Evolutionary conservation across 1,140 invertebrate species (phyloP).

Genomic region (Tenebrio molitor): DNA sequence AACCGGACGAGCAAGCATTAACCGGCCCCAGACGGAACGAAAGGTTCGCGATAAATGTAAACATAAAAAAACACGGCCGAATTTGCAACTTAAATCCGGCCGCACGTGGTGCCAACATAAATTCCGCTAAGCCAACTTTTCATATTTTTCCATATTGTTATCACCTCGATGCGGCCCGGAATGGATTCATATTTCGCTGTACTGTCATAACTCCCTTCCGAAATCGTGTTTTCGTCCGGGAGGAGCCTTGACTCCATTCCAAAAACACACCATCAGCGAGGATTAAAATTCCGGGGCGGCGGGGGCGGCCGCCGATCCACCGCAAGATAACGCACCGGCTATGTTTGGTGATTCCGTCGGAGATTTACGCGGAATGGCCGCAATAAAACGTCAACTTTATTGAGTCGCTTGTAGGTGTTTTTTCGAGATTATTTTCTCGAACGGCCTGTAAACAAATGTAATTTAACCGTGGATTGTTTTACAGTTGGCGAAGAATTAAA

Average conservation of each 20-base stretch:
- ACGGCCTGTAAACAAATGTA: constrained; percentile 28
- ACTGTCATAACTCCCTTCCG: constrained; percentile 21
- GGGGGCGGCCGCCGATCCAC: not conserved
- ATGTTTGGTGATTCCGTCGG: constrained; percentile 3
- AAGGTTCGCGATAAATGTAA: constrained; percentile 28
- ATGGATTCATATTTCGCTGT: constrained; percentile 12
- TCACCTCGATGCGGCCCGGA: constrained; percentile 29
- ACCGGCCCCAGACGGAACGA: too few relatives aligned
- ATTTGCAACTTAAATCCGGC: constrained; percentile 33
- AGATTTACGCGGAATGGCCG: constrained; percentile 8
- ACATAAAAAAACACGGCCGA: constrained; percentile 26
- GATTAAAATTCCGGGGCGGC: constrained; percentile 18
- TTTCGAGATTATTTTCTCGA: constrained; percentile 34
- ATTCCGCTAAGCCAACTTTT: constrained; percentile 36
- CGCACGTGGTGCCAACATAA: constrained; percentile 35
- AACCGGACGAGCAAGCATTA: constrained; percentile 4
- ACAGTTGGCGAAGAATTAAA: constrained; percentile 24
- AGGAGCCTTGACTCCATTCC: constrained; percentile 14
- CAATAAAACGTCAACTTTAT: constrained; percentile 22
- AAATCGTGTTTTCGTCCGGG: constrained; percentile 1
- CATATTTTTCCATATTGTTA: constrained; percentile 40
- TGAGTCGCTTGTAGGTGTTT: constrained; percentile 22
- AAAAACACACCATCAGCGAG: constrained; percentile 10
- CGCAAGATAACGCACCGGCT: constrained; percentile 13
- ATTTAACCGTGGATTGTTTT: constrained; percentile 33